These are phyloP conservation scores for Enchytraeus crypticus DNA, from an alignment of 2,888 invertebrate genomes.

Conservation along the genomic window DNA sequence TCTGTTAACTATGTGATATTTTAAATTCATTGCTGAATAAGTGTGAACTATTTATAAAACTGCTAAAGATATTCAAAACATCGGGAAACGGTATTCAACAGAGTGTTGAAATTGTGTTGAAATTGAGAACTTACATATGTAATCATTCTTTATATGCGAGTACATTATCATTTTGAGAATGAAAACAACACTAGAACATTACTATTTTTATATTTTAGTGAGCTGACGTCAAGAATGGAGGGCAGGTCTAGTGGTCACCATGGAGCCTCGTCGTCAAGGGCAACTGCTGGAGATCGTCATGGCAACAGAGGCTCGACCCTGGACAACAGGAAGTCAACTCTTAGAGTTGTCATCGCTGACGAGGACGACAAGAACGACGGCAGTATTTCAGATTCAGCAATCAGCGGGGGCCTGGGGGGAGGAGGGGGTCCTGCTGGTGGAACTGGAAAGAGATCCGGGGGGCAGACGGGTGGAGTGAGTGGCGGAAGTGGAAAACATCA, in stretches of 20 bases:
- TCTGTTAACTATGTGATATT: too few species aligned
- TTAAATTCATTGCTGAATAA: too few species aligned
- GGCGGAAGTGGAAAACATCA: too few species aligned
- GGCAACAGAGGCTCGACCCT: constrained; percentile 8
- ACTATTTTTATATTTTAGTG: constrained; percentile 32
- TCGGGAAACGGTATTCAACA: too few species aligned
- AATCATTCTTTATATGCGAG: too few species aligned
- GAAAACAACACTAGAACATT: neutral
- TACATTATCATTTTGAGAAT: too few species aligned
- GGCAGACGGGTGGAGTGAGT: neutral
- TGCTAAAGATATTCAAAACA: too few species aligned
- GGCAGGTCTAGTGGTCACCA: constrained; percentile 20
- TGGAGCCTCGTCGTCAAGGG: neutral
- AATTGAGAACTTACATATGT: too few species aligned
- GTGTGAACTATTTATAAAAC: too few species aligned
- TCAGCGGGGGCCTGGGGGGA: constrained; percentile 42
- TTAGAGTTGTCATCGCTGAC: neutral
- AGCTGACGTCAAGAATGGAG: constrained; percentile 48
- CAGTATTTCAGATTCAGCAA: constrained; percentile 90
- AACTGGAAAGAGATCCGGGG: neutral
- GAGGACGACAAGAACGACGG: constrained; percentile 59
- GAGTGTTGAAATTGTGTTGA: too few species aligned
- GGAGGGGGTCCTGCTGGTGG: neutral
- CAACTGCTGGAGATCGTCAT: too few species aligned
- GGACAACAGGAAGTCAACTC: neutral